Conservation (phyloP, 2,888 invertebrate species). For the Melanostoma scalare region DNA sequence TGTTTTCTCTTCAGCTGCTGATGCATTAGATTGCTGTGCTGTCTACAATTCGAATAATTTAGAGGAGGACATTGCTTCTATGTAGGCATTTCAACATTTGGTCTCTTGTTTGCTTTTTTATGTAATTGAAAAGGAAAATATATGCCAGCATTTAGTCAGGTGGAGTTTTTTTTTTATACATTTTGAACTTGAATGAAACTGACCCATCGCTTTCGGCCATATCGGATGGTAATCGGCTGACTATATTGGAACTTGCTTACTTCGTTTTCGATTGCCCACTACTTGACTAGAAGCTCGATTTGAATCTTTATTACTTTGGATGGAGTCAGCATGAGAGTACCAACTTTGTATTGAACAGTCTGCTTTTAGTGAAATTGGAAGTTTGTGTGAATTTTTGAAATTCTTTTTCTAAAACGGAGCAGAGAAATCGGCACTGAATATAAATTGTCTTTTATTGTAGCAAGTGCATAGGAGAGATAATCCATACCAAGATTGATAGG, state of each 20-base stretch:
- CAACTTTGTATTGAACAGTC: constrained; percentile 15
- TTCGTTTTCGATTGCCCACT: constrained; percentile 12
- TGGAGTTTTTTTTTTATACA: constrained; percentile 48
- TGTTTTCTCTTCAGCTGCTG: constrained; percentile 67
- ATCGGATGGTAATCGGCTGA: constrained; percentile 50
- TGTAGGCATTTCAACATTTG: constrained; percentile 8
- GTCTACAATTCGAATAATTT: constrained; percentile 56
- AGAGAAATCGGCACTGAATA: too few relatives aligned
- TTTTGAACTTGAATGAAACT: constrained; percentile 21
- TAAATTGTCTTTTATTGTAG: too few relatives aligned
- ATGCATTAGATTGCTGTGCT: constrained; percentile 69
- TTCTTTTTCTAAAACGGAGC: too few relatives aligned
- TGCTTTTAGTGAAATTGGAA: constrained; percentile 57
- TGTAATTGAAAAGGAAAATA: constrained; percentile 70
- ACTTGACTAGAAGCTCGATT: constrained; percentile 39
- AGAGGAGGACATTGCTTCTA: constrained; percentile 16
- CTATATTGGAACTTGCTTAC: background rate
- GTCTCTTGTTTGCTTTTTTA: constrained; percentile 13
- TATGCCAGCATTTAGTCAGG: constrained; percentile 58
- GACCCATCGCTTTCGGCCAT: constrained; percentile 56
- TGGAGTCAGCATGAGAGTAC: background rate
- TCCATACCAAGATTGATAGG: too few relatives aligned
- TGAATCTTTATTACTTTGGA: constrained; percentile 47
- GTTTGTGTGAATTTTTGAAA: background rate
- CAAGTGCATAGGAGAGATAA: too few relatives aligned